A percentile compares a stretch with the other conserved stretches of the same genome.
phyloP scores from a whole-genome alignment of 2,797 vertebrate genomes.

The Sorex maritimensis region DNA sequence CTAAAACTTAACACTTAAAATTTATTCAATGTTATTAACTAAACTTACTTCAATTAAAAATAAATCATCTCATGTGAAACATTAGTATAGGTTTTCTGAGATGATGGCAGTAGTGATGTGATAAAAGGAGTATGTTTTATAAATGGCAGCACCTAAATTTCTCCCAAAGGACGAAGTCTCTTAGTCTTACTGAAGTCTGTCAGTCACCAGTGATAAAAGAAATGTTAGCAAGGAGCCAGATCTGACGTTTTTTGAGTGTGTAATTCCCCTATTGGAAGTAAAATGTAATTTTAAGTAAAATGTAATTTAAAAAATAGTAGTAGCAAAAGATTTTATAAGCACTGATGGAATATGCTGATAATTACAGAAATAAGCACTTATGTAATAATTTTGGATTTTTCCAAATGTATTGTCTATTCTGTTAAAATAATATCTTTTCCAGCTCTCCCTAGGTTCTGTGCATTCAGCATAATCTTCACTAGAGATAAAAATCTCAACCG shows the following conservation, averaged over 20 bases:
- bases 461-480: background rate
- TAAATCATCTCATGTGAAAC: background rate
- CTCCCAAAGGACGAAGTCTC: constrained; percentile 7
- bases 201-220: background rate
- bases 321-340: background rate
- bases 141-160: background rate
- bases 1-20: background rate
- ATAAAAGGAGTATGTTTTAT: background rate
- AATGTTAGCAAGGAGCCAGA: background rate
- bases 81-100: background rate
- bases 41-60: background rate
- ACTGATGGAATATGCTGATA: background rate
- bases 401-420: constrained; percentile 15
- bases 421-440: background rate
- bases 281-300: background rate
- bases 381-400: background rate
- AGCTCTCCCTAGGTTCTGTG: background rate
- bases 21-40: background rate
- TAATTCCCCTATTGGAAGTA: background rate
- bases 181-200: background rate
- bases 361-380: constrained; percentile 19
- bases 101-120: background rate
- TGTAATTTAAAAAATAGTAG: background rate
- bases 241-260: constrained; percentile 9
- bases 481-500: background rate